Evolutionary conservation across 1,140 invertebrate genomes (phyloP), one percentile per base, ranked within the genome.

Genomic region (Papilio polyxenes): DNA sequence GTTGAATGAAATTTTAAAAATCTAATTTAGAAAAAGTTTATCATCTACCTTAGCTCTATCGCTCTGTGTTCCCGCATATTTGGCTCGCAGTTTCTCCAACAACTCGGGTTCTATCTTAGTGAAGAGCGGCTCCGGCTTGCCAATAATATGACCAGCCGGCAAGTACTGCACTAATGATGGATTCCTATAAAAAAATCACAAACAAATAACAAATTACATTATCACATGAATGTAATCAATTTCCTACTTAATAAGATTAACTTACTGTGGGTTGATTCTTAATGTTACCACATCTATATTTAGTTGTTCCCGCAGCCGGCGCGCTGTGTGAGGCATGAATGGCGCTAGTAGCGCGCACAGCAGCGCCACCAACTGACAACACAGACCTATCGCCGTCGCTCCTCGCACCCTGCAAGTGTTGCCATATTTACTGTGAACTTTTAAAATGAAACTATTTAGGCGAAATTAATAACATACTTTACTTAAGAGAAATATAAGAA

Each of bases 241-340:
- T 31, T 31, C 23, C 23, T 31, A 31, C 23, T 31, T 31, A 31
- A 31, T 31, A 31, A 2, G 3, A 59, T 15, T 51, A 5, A 92
- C 94, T 95, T 89, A 96, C 94, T 95, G 86, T 2, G 95, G 92
- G 81, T 95, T 95, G 48, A 98, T 92, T 69, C 96, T 88, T 59
- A 96, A 95, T 69, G 94, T 89, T 11, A 93, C 88, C 1, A 89
- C 69, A 2, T 96, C 91, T 7, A 96, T 89, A 85, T 97, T 97
- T 9, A 99, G 95, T 89, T 99, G 98, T 56, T 94, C 86, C 59
- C 96, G 95, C 48, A 99, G 95, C 10, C 94, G 96, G 1, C 96
- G 92, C 75, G 97, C 96, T 1, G 97, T 97, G 49, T 96, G 94
- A 0, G 99, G 99, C 98, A 99, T 99, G 92, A 97, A 99, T 0